These are phyloP conservation scores for Numida meleagris DNA, from an alignment of 2,113 vertebrate genomes.

Conservation along the genomic window DNA sequence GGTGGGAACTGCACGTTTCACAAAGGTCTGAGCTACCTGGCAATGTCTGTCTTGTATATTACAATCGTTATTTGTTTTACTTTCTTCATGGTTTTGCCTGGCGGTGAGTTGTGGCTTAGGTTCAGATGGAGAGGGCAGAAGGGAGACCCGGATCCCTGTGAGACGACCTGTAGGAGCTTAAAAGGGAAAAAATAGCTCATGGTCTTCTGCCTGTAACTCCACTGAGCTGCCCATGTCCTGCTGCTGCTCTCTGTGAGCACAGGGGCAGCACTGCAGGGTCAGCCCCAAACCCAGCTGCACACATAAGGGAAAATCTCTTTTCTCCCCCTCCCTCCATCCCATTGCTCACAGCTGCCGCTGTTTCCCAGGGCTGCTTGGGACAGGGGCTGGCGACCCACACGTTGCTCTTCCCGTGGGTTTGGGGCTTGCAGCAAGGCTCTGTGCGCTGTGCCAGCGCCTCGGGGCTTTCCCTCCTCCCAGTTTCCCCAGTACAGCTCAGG, in stretches of 20 bases:
- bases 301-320: neutral
- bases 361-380: neutral
- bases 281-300: neutral
- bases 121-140: neutral
- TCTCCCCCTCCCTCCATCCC: accelerated
- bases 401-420: neutral
- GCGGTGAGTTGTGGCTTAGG: neutral
- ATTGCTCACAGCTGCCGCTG: accelerated
- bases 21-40: neutral
- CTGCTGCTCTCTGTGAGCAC: neutral
- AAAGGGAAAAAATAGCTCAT: neutral
- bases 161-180: neutral
- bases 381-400: neutral
- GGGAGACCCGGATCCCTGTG: accelerated
- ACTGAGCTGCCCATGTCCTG: neutral
- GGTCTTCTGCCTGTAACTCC: neutral
- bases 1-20: neutral
- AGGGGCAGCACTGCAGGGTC: neutral
- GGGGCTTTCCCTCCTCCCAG: accelerated
- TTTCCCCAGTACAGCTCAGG: neutral
- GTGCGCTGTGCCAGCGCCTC: accelerated
- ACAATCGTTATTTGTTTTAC: neutral
- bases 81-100: constrained; percentile 36
- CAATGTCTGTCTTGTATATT: neutral
- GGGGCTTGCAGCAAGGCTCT: neutral